Evolutionary conservation across 2,888 invertebrate genomes (phyloP), one percentile per base, ranked within the genome.

Genomic region (Metalampra italica): DNA sequence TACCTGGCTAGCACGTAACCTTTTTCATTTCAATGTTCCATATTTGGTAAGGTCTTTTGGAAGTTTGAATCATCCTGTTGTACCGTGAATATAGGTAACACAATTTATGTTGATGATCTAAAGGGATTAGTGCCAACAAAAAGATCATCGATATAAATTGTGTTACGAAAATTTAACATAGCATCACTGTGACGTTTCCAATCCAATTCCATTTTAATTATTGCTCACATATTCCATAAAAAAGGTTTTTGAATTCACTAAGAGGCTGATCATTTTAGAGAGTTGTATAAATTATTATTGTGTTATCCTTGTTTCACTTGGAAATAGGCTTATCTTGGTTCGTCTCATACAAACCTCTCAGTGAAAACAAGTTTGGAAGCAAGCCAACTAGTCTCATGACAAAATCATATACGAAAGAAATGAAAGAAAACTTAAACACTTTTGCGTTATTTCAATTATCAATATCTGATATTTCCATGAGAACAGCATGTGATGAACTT

Each of bases 161-260:
- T 15, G 29, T 12, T 7, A 36, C 32, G 9, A 42, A 42, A 29
- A 14, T 37, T 15, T 15, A 9, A 29, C 13, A 45, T 39, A 45
- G 11, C 29, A 45, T 40, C 34, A 32, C 34, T 12, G 11, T 43
- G 30, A 36, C n/a, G 13, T 43, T 43, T 32, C 14, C 39, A 40
- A 39, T 14, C 46, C 46, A 46, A 46, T 46, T 46, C 39, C 46
- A 11, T 40, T 32, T 30, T 32, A n/a, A 30, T 29, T 46, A 29
- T 32, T 46, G 30, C 13, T 30, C 29, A 22, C 22, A 40, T 39
- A 40, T 32, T 36, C 8, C 11, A 32, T 36, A n/a, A 36, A 36
- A 43, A 32, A 29, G 14, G 11, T 40, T 14, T 40, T 14, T 3
- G 4, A 13, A 11, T 40, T 29, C 42, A 42, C 29, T n/a, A 29